Evolutionary conservation across 2,888 invertebrate species (phyloP), one percentile per base, ranked within the genome.

Genomic region (Panorpa germanica): DNA sequence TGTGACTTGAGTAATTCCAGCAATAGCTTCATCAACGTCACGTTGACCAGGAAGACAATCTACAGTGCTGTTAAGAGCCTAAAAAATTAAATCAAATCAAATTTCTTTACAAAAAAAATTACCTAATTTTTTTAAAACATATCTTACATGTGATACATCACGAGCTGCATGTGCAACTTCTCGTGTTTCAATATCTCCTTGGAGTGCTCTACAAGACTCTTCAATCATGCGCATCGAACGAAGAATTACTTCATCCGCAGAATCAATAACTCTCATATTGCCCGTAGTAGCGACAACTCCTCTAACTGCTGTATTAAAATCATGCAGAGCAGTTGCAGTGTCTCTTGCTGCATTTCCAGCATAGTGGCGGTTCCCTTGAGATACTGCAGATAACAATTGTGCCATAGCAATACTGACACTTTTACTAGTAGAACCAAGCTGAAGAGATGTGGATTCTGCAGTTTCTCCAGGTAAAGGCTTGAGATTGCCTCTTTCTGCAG

Each of bases 11-110:
- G 71, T 75, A 39, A 93, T 85, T 41, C 70, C 74, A 37, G 73
- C 70, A 41, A 90, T 70, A 0, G 86, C 85, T 12, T 73, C 68
- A 48, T 95, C 93, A n/a, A 96, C 77, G 47, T 93, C 91, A 31
- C 77, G 72, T 50, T 93, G 90, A 0, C 91, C 90, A 0, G 95
- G 93, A 24, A 95, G 65, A 37, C 85, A 83, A 39, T 78, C 77
- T 30, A 93, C 70, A 0, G 67, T 63, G 22, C 57, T 59, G 5
- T 66, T 63, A 6, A 69, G 43, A 3, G 77, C 65, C 52, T 68
- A 52, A 0, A 26, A 30, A 37, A 37, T 20, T 32, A 25, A 37
- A 9, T 24, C 10, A 21, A 4, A 28, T n/a, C n/a, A n/a, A n/a
- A n/a, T n/a, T n/a, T n/a, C 63, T 65, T n/a, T n/a, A n/a, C n/a